These are phyloP conservation scores for Bombus confusus DNA, from an alignment of 1,140 invertebrate genomes.

Conservation along the genomic window DNA sequence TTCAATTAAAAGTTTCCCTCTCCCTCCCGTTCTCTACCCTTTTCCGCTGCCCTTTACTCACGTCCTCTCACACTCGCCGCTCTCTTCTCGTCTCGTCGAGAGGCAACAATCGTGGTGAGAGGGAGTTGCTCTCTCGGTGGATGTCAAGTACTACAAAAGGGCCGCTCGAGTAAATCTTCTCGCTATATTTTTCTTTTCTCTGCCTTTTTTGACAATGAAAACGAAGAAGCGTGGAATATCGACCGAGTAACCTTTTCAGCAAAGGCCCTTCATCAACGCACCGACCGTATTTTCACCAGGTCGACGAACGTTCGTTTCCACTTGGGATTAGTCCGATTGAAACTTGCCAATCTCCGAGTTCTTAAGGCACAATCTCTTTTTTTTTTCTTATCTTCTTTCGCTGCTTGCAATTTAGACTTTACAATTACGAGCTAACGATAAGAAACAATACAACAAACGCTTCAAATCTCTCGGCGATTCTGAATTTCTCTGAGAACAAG, in stretches of 20 bases:
- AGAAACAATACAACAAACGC: background rate
- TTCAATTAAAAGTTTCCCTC: constrained; percentile 79
- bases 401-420: background rate
- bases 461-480: background rate
- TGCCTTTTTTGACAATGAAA: constrained; percentile 44
- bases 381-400: background rate
- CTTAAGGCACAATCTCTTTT: background rate
- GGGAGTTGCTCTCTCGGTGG: constrained; percentile 45
- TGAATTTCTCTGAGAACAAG: too few species aligned
- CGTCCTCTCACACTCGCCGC: constrained; percentile 56
- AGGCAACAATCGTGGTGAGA: constrained; percentile 71
- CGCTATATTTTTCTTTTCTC: constrained; percentile 47
- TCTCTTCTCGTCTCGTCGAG: constrained; percentile 57
- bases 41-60: constrained; percentile 49
- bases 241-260: constrained; percentile 50
- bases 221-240: constrained; percentile 11
- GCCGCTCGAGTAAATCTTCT: constrained; percentile 57
- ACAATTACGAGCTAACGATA: background rate
- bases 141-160: constrained; percentile 65
- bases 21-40: constrained; percentile 26
- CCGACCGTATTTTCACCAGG: constrained; percentile 43
- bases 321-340: constrained; percentile 21
- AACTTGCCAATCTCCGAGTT: background rate
- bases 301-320: constrained; percentile 22
- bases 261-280: constrained; percentile 39